These are phyloP conservation scores for Sebastes nivosus DNA, from an alignment of 2,797 vertebrate genomes.

Conservation along the genomic window DNA sequence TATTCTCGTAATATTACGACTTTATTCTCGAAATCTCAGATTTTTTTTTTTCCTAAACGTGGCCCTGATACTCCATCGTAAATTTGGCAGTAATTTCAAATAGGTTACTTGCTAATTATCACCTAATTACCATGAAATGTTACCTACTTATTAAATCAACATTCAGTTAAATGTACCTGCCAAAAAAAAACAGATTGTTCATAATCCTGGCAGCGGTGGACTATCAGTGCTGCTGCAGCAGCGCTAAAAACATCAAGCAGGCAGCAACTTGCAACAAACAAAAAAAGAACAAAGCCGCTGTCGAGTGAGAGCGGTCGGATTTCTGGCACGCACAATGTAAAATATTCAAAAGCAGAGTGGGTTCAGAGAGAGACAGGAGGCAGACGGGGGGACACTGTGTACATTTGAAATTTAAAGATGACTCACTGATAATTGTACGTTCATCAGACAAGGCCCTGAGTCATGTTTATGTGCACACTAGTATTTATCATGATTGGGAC, in stretches of 20 bases:
- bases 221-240: not conserved
- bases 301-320: slow-evolving; percentile 14
- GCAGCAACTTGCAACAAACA: slow-evolving; percentile 1
- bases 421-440: not conserved
- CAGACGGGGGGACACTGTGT: slow-evolving; percentile 4
- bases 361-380: slow-evolving; percentile 17
- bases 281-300: slow-evolving; percentile 40
- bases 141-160: slow-evolving; percentile 24
- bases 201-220: not conserved
- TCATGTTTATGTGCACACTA: not conserved
- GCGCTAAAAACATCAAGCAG: slow-evolving; percentile 24
- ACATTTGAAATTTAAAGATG: slow-evolving; percentile 7
- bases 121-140: too few relatives aligned
- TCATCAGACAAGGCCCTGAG: not conserved
- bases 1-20: too few relatives aligned
- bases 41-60: too few relatives aligned
- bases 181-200: slow-evolving; percentile 21
- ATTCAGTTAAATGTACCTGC: slow-evolving; percentile 30
- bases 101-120: too few relatives aligned
- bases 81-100: too few relatives aligned
- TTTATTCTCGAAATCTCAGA: too few relatives aligned
- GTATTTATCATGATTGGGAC: not conserved
- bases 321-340: slow-evolving; percentile 45
- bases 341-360: slow-evolving; percentile 69
- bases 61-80: too few relatives aligned